These are phyloP conservation scores for Diphyllodes magnificus DNA, from an alignment of 2,113 vertebrate genomes.

Conservation along the genomic window DNA sequence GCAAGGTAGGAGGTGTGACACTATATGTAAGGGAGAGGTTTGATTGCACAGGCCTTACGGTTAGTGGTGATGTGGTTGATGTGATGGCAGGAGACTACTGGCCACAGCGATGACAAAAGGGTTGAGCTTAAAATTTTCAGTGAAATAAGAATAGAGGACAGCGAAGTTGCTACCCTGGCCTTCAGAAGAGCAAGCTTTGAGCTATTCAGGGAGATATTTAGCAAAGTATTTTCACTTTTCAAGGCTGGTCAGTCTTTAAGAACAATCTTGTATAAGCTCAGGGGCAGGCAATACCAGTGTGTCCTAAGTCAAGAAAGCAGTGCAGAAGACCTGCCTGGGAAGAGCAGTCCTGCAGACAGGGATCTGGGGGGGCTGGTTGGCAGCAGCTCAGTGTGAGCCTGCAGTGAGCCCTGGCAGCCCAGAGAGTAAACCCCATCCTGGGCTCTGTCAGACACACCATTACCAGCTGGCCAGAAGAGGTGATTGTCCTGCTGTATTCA, in stretches of 20 bases:
- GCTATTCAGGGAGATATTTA: neutral
- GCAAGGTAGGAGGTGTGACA: neutral
- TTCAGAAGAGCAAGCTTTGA: neutral
- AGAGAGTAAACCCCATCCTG: neutral
- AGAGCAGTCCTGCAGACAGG: neutral
- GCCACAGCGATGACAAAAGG: neutral
- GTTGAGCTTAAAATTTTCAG: neutral
- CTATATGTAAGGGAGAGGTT: neutral
- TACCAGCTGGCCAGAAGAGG: neutral
- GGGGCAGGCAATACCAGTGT: neutral
- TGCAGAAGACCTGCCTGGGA: neutral
- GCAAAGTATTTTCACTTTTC: neutral
- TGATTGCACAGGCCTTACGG: neutral
- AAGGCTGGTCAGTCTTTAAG: neutral
- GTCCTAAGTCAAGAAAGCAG: accelerated
- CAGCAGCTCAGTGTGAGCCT: neutral
- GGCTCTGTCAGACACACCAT: neutral
- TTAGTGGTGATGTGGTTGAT: neutral
- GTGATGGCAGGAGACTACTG: no score
- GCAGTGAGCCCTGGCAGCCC: neutral
- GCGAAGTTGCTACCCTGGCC: neutral
- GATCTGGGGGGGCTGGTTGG: neutral
- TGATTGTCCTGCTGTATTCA: neutral
- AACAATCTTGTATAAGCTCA: neutral
- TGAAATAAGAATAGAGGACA: neutral